phyloP scores from a whole-genome alignment of 1,140 invertebrate species.

The Cotesia typhae region DNA sequence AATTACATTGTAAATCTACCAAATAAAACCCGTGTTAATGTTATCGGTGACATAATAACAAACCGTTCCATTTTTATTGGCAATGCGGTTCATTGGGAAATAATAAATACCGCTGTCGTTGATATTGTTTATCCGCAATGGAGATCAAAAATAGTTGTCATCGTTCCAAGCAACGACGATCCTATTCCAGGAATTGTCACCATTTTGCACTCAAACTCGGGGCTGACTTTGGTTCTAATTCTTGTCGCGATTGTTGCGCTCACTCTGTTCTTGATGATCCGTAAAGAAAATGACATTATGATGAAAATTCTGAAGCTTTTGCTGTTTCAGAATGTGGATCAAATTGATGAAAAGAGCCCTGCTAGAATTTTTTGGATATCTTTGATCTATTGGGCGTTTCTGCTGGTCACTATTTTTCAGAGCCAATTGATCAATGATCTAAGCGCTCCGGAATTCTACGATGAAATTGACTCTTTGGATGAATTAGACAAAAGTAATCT shows the following conservation, averaged over 20 bases:
- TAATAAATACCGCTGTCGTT: not conserved
- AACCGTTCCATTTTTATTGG: conserved; percentile 30
- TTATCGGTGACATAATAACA: conserved; percentile 34
- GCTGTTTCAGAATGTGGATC: conserved; percentile 30
- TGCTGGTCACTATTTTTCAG: conserved; percentile 29
- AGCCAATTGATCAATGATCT: conserved; percentile 33
- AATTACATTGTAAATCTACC: conserved; percentile 28
- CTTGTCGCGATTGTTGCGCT: not conserved
- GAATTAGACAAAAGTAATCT: conserved; percentile 29
- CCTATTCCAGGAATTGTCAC: conserved; percentile 23
- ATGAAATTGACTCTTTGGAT: conserved; percentile 32
- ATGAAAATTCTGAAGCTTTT: conserved; percentile 25
- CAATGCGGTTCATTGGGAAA: conserved; percentile 30
- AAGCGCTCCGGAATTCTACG: conserved; percentile 18
- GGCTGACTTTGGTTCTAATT: not conserved
- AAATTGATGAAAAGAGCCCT: conserved; percentile 12
- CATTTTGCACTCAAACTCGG: not conserved
- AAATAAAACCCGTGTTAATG: not conserved
- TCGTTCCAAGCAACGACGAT: conserved; percentile 15
- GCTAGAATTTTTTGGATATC: conserved; percentile 36
- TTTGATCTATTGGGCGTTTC: conserved; percentile 30
- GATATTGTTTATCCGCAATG: conserved; percentile 36
- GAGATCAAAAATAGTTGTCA: conserved; percentile 23
- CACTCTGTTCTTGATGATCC: conserved; percentile 3
- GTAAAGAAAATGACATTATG: conserved; percentile 8